These are phyloP conservation scores for Rissa tridactyla DNA, from an alignment of 2,113 vertebrate genomes.

Conservation along the genomic window DNA sequence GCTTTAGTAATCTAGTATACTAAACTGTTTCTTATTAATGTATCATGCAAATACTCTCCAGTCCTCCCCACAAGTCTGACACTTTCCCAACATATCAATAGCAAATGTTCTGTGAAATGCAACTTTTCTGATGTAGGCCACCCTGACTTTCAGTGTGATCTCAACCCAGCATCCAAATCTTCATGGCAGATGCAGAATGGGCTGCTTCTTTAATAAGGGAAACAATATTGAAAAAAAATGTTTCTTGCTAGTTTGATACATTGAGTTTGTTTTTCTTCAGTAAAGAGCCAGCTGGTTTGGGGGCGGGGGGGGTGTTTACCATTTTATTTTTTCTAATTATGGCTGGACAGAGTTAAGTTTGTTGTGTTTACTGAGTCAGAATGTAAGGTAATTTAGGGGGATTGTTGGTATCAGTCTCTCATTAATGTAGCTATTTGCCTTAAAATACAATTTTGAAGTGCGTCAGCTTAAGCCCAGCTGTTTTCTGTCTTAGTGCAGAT, in stretches of 20 bases:
- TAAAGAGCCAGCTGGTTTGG: not conserved
- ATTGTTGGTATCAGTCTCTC: not conserved
- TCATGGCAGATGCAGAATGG: conserved; percentile 46
- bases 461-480: not conserved
- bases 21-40: conserved; percentile 84
- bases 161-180: conserved; percentile 50
- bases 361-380: not conserved
- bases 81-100: conserved; percentile 77
- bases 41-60: conserved; percentile 72
- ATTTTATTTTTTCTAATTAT: not conserved
- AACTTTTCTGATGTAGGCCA: conserved; percentile 70
- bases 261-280: not conserved
- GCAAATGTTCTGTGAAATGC: conserved; percentile 75
- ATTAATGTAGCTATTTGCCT: not conserved
- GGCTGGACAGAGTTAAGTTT: not conserved
- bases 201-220: not conserved
- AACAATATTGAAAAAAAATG: not conserved
- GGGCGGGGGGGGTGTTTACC: no score
- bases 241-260: not conserved
- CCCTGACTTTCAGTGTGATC: conserved; percentile 69
- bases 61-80: conserved; percentile 66
- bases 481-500: not conserved
- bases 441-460: not conserved
- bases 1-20: conserved; percentile 72
- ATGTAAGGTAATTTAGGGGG: not conserved